phyloP scores from a whole-genome alignment of 1,140 invertebrate genomes.

The Gryon sp. region DNA sequence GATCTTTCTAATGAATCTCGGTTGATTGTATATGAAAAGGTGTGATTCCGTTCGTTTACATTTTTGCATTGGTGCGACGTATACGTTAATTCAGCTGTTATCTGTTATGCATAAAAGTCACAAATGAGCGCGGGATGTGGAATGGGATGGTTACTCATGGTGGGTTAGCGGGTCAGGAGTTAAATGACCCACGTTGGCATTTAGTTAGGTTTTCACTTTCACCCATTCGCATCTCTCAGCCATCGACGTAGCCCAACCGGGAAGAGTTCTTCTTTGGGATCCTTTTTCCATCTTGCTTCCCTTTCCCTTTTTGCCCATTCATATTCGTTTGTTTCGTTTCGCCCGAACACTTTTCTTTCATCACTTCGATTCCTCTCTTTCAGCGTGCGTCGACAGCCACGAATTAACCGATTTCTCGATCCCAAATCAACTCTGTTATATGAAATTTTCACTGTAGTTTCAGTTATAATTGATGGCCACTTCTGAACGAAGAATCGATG shows the following conservation, averaged over 20 bases:
- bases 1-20: too few species aligned
- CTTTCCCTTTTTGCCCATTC: slow-evolving; percentile 15
- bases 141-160: slow-evolving; percentile 60
- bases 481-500: too few species aligned
- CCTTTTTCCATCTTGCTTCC: not conserved
- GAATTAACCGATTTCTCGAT: slow-evolving; percentile 22
- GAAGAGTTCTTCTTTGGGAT: slow-evolving; percentile 53
- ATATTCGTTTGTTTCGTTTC: slow-evolving; percentile 3
- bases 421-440: too few species aligned
- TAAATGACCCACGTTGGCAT: slow-evolving; percentile 78
- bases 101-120: slow-evolving; percentile 56
- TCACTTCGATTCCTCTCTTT: not conserved
- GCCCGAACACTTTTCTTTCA: not conserved
- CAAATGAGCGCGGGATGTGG: slow-evolving; percentile 59
- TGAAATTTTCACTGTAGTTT: too few species aligned
- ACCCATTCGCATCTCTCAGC: slow-evolving; percentile 71
- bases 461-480: too few species aligned
- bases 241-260: slow-evolving; percentile 47
- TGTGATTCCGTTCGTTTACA: slow-evolving; percentile 23
- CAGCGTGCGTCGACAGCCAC: slow-evolving; percentile 4
- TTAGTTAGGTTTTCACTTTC: slow-evolving; percentile 79
- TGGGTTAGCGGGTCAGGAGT: slow-evolving; percentile 78
- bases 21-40: too few species aligned
- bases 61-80: slow-evolving; percentile 27
- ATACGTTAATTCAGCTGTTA: slow-evolving; percentile 51